Percentiles rank a stretch among this genome's conserved stretches.
Conservation (phyloP, 2,113 vertebrate genomes). For the Leuciscus idus region DNA sequence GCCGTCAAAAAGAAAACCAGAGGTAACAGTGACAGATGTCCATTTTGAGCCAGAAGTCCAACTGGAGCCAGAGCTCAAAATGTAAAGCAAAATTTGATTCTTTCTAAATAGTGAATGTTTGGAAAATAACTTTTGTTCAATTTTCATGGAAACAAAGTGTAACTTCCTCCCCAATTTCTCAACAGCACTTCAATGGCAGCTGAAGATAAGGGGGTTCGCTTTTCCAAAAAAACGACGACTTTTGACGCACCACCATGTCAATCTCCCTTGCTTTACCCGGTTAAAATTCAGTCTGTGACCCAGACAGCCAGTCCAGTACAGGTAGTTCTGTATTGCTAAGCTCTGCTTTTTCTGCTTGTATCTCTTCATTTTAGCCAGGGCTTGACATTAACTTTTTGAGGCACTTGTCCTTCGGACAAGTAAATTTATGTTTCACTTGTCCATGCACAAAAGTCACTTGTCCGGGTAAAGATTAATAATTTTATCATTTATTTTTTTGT, state of each 20-base stretch:
- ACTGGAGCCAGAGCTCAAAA: background rate
- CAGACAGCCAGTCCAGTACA: conserved; percentile 39
- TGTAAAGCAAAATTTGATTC: background rate
- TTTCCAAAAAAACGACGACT: background rate
- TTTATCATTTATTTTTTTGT: no score
- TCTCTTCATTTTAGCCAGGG: background rate
- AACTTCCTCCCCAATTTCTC: background rate
- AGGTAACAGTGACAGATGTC: background rate
- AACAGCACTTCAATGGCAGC: background rate
- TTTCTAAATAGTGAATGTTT: background rate
- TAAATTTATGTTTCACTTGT: no score
- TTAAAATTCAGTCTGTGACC: conserved; percentile 7
- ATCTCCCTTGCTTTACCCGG: background rate
- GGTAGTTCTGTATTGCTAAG: conserved; percentile 13
- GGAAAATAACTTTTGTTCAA: background rate
- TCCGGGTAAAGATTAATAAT: no score
- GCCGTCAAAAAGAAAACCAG: conserved; percentile 26
- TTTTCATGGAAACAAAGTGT: background rate
- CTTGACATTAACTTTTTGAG: no score
- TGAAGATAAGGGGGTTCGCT: conserved; percentile 1
- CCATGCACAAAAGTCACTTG: no score
- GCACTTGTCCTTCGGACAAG: no score
- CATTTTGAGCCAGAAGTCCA: conserved; percentile 10
- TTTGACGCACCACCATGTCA: background rate
- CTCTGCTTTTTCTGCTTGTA: background rate